phyloP scores from a whole-genome alignment of 2,888 invertebrate genomes.

The Cephus nigrinus region DNA sequence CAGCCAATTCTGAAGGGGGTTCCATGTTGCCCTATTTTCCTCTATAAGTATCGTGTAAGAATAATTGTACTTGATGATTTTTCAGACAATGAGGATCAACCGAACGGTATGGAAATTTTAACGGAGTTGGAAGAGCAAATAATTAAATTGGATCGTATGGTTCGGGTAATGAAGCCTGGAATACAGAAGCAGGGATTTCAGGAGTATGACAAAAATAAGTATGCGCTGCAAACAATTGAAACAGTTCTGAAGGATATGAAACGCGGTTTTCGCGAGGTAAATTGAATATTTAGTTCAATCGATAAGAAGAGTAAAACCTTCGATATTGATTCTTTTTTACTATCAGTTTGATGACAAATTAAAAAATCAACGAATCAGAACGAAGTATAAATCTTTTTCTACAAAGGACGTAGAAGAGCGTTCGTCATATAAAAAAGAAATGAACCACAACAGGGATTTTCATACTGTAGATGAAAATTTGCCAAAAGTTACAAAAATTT shows the following conservation, averaged over 20 bases:
- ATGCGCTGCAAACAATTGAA: constrained; percentile 24
- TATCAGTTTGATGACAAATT: constrained; percentile 2
- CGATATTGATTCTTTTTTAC: neutral
- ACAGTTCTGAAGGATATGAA: constrained; percentile 25
- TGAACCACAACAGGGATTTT: neutral
- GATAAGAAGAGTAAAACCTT: neutral
- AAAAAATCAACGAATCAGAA: neutral
- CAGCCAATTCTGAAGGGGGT: neutral
- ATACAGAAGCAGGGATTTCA: constrained; percentile 13
- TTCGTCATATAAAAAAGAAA: neutral
- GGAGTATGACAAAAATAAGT: constrained; percentile 6
- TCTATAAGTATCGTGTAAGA: neutral
- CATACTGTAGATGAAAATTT: neutral
- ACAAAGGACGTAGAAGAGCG: neutral
- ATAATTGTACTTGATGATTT: neutral
- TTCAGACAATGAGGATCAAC: neutral
- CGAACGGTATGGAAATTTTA: constrained; percentile 14
- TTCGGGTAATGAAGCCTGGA: constrained; percentile 19
- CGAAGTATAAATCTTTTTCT: neutral
- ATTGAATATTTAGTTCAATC: neutral
- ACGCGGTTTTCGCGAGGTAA: constrained; percentile 26
- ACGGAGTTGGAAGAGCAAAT: constrained; percentile 20
- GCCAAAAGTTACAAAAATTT: neutral
- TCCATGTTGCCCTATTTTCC: neutral
- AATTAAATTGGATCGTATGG: constrained; percentile 24